These are phyloP conservation scores for Rhagoletis pomonella DNA, from an alignment of 1,140 invertebrate genomes.

Conservation along the genomic window DNA sequence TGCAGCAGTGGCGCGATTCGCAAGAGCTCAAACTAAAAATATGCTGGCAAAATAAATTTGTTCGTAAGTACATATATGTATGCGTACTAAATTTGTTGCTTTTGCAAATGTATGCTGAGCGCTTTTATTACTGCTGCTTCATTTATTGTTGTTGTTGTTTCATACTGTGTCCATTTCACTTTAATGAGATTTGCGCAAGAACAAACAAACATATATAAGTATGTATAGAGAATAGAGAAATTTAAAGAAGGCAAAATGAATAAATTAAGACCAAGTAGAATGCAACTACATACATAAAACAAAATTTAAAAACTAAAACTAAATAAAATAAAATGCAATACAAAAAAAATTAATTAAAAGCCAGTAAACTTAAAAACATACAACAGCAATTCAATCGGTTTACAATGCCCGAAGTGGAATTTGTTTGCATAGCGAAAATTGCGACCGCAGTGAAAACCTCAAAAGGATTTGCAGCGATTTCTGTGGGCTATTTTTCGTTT, in stretches of 20 bases:
- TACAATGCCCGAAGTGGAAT: neutral
- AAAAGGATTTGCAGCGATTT: neutral
- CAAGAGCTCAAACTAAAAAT: neutral
- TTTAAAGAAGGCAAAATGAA: neutral
- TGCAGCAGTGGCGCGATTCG: neutral
- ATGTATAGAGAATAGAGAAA: too few species aligned
- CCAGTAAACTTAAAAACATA: neutral
- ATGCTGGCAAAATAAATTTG: neutral
- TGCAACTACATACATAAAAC: neutral
- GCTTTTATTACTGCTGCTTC: neutral
- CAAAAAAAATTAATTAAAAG: neutral
- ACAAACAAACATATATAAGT: neutral
- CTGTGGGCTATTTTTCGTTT: too few species aligned
- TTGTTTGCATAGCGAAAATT: neutral
- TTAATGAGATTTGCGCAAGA: slow-evolving; percentile 43
- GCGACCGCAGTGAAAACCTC: neutral
- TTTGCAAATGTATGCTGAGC: neutral
- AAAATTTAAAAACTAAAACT: neutral
- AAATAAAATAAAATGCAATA: neutral
- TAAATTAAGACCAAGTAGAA: neutral
- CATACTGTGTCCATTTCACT: slow-evolving; percentile 2
- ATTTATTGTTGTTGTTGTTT: neutral
- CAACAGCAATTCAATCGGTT: slow-evolving; percentile 16
- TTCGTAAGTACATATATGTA: too few species aligned
- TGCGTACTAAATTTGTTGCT: neutral